These are phyloP conservation scores for Mesorhabditis sp. DNA, from an alignment of 2,888 invertebrate genomes.

Conservation along the genomic window DNA sequence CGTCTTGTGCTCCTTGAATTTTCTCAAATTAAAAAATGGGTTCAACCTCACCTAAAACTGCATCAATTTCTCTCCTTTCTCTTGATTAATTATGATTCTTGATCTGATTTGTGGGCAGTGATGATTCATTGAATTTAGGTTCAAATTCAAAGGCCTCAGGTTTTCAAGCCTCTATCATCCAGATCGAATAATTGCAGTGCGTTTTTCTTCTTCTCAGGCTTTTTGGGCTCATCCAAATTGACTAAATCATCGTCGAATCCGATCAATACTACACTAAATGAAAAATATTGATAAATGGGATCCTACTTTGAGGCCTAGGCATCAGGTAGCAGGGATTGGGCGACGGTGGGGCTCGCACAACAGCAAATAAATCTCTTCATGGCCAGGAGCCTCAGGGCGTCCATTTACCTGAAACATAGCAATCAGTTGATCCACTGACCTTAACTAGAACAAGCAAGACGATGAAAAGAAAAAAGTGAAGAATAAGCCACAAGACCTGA, in stretches of 20 bases:
- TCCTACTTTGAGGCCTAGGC: background rate
- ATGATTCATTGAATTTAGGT: too few species aligned
- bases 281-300: background rate
- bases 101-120: too few species aligned
- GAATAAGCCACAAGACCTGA: too few species aligned
- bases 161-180: too few species aligned
- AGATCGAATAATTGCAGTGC: too few species aligned
- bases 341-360: background rate
- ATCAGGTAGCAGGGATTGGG: background rate
- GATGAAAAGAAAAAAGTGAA: too few species aligned
- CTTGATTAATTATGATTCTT: too few species aligned
- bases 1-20: background rate
- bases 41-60: background rate
- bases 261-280: background rate
- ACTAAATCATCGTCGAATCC: background rate
- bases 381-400: background rate
- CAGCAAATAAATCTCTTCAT: background rate
- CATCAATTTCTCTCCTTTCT: background rate
- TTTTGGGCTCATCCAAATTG: background rate
- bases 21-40: background rate
- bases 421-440: background rate
- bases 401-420: background rate
- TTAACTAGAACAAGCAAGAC: background rate
- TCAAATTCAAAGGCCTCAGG: background rate
- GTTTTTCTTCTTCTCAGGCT: background rate